Percentiles rank a stretch among this genome's conserved stretches.
These are phyloP conservation scores for Rhingia campestris DNA, from an alignment of 2,888 invertebrate genomes.

Conservation along the genomic window DNA sequence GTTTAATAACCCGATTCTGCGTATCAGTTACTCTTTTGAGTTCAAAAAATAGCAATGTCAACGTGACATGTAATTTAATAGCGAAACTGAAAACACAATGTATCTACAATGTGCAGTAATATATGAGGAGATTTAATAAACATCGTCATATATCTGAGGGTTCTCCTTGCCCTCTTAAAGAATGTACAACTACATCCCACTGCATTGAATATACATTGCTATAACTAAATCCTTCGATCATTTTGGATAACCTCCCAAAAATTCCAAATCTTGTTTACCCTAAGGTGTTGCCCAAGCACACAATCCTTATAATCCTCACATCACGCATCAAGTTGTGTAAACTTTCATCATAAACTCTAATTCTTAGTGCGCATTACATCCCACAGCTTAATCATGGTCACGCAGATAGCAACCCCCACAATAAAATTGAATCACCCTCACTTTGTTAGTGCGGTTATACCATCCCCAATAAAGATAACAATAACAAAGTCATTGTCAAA, in stretches of 20 bases:
- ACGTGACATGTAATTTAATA: no score
- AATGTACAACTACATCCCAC: no score
- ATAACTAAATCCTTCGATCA: background rate
- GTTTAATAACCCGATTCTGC: no score
- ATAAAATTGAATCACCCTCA: slow-evolving; percentile 6
- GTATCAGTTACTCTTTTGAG: no score
- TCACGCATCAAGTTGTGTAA: background rate
- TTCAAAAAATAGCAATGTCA: no score
- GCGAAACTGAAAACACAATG: no score
- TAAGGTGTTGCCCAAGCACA: background rate
- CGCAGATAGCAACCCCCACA: background rate
- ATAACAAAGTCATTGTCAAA: slow-evolving; percentile 53
- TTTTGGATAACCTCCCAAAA: background rate
- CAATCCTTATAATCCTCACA: background rate
- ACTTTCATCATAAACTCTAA: slow-evolving; percentile 18
- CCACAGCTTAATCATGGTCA: slow-evolving; percentile 1
- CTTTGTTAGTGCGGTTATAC: background rate
- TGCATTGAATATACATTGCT: background rate
- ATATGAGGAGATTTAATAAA: no score
- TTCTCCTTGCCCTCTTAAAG: no score
- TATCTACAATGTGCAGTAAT: no score
- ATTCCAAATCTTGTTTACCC: background rate
- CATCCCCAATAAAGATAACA: slow-evolving; percentile 31
- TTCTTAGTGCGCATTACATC: slow-evolving; percentile 6
- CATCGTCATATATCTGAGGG: no score